Base-by-base conservation (phyloP, 2,888 invertebrate genomes). In the Trachelus tabidus region DNA sequence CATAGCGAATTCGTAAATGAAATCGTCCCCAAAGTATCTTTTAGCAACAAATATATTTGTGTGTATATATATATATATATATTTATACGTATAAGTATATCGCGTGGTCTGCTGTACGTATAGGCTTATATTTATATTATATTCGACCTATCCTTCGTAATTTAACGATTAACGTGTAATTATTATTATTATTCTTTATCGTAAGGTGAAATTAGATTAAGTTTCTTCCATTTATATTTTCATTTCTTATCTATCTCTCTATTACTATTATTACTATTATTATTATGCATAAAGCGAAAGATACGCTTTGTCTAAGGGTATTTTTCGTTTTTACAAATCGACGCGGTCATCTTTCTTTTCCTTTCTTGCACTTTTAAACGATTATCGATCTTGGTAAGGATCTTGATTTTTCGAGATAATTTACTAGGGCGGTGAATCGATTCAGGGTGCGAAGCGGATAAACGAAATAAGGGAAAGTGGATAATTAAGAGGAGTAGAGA, bases 121-220 rank as follows among this genome's bases (percentile, higher is more conserved):
- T 56, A 56, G 6, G 23, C 56, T 69, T 69, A 83, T 80, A 76
- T 84, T 84, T 77, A 77, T 80, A 79, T 81, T 79, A 68, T 56
- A 56, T 23, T 56, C 9, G 56, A 56, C 23, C 56, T 56, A 56
- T 56, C 2, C 56, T 56, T 56, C 23, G 23, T 56, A 56, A 23
- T 56, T 56, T 80, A 81, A 81, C 77, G 73, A 79, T 74, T 83
- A 81, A 77, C 77, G 23, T 56, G 15, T 56, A 56, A 23, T 56
- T 56, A 56, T 56, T 23, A 56, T 40, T 37, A 76, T 76, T 76
- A 73, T 73, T 73, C 68, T 73, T 71, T 71, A 76, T 30, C 73
- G 73, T 56, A 73, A 37, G 68, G 68, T 15, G 12, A 31, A 76
- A 34, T 31, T 34, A 33, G 34, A 68, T 73, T 56, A 73, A 30